Conservation (phyloP, 2,113 vertebrate genomes). For the Rhinogobius similis region DNA sequence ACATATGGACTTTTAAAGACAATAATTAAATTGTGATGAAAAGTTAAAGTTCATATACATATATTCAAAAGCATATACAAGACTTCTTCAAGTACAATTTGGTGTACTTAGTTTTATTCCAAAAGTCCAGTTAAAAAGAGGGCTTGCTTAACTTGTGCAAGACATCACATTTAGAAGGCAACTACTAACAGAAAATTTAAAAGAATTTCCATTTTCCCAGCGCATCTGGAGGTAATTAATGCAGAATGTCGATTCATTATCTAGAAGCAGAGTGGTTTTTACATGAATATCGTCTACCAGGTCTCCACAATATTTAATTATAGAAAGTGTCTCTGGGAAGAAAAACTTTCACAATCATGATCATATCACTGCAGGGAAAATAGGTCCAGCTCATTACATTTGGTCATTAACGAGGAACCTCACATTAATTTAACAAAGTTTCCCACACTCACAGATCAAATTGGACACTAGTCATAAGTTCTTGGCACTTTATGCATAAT, state of each 20-base stretch:
- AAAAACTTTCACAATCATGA: slow-evolving; percentile 3
- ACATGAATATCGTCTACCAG: neutral
- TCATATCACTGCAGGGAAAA: slow-evolving; percentile 6
- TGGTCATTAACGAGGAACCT: neutral
- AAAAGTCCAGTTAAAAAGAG: no score
- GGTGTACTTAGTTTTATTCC: no score
- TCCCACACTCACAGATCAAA: neutral
- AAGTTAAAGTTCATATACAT: no score
- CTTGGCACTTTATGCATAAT: neutral
- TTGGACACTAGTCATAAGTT: neutral
- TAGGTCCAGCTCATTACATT: slow-evolving; percentile 2
- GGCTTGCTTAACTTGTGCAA: no score
- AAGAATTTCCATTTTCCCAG: neutral
- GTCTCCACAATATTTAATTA: slow-evolving; percentile 5
- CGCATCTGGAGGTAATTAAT: neutral
- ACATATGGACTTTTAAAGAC: no score
- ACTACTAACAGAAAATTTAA: neutral
- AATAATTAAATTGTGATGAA: no score
- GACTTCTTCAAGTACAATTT: no score
- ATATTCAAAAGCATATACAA: no score
- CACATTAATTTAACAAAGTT: neutral
- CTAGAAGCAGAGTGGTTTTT: neutral
- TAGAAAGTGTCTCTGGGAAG: neutral
- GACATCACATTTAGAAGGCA: neutral
- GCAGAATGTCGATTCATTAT: neutral